A percentile compares a stretch with the other conserved stretches of the same genome.
These are phyloP conservation scores for Ametastegia equiseti DNA, from an alignment of 2,888 invertebrate species.

Conservation along the genomic window DNA sequence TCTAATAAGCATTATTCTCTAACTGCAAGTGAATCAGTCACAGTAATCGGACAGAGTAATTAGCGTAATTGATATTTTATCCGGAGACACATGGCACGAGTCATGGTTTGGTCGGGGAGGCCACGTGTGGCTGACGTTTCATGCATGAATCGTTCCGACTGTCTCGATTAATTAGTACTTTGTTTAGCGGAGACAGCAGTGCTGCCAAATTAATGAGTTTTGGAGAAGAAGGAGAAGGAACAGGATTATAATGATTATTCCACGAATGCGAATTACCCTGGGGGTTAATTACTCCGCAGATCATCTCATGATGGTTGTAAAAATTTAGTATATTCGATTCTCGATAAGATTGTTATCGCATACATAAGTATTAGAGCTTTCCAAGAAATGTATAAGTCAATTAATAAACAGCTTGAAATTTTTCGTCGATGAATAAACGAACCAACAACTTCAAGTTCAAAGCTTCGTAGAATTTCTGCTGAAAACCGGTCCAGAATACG, in stretches of 20 bases:
- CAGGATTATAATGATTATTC: not conserved
- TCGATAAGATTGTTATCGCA: not conserved
- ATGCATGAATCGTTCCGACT: constrained; percentile 63
- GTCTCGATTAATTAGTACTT: constrained; percentile 72
- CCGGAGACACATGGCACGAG: constrained; percentile 57
- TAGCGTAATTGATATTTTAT: constrained; percentile 71
- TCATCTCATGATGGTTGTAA: not conserved
- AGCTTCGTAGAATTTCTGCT: not conserved
- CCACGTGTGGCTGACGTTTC: constrained; percentile 64
- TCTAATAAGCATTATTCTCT: too few relatives aligned
- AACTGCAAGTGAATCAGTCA: too few relatives aligned
- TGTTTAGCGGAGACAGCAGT: not conserved
- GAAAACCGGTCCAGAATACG: constrained; percentile 14
- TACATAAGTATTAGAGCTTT: not conserved
- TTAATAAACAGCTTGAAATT: too few relatives aligned
- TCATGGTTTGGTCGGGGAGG: too few relatives aligned
- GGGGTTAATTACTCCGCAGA: not conserved
- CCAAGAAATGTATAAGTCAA: too few relatives aligned
- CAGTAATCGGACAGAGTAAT: constrained; percentile 63
- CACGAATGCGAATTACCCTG: not conserved
- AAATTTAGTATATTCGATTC: not conserved
- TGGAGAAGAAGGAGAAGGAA: not conserved
- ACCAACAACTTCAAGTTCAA: not conserved
- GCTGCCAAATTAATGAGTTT: constrained; percentile 6
- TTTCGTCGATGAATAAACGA: too few relatives aligned